Evolutionary conservation across 2,113 vertebrate genomes (phyloP).

Genomic region (Lasiurus borealis): DNA sequence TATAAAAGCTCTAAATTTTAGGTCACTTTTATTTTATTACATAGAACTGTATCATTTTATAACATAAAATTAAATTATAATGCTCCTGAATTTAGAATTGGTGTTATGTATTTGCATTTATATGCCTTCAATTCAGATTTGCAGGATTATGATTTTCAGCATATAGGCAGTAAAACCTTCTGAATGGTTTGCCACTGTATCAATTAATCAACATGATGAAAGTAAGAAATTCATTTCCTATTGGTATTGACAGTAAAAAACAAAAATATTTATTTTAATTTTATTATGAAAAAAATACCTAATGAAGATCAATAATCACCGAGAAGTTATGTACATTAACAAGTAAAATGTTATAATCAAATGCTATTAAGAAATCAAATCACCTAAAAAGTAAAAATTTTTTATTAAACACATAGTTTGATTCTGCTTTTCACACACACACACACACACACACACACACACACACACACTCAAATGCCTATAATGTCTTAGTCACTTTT

Average conservation of each 20-base stretch:
- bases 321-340: background rate
- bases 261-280: background rate
- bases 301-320: background rate
- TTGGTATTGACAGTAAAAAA: background rate
- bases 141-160: background rate
- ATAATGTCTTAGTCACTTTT: background rate
- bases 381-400: background rate
- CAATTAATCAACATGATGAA: slow-evolving; percentile 6
- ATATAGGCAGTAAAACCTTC: background rate
- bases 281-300: background rate
- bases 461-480: background rate
- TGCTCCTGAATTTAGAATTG: slow-evolving; percentile 46
- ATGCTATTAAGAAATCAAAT: background rate
- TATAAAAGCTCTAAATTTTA: slow-evolving; percentile 67
- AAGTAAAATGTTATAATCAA: background rate
- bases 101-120: background rate
- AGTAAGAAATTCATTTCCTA: background rate
- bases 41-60: slow-evolving; percentile 67
- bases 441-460: too few relatives aligned
- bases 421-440: too few relatives aligned
- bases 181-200: background rate
- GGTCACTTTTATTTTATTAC: slow-evolving; percentile 73
- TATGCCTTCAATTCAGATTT: background rate
- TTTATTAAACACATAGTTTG: background rate
- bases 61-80: slow-evolving; percentile 72